Base-by-base conservation (phyloP, 2,888 invertebrate species). In the Oscheius onirici region DNA sequence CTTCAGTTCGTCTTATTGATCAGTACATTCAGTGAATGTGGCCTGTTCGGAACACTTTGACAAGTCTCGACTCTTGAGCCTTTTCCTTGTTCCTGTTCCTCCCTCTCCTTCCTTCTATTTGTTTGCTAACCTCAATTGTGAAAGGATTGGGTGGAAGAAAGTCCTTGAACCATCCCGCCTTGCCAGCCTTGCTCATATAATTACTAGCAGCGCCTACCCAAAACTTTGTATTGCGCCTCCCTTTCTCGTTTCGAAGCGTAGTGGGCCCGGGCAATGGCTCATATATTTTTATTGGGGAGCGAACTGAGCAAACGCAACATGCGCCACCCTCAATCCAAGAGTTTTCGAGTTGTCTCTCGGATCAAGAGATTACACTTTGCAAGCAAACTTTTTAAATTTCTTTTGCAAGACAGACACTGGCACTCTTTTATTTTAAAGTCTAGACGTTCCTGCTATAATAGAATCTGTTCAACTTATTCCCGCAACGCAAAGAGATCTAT, bases 291-390 rank as follows among this genome's bases (percentile, higher is more conserved):
- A 63, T 63, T 63, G 63, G 63, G 34, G 49, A 46, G 46, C 63
- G 49, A 63, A 63, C 49, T 63, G 63, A 63, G 63, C 63, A 63
- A 63, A 63, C 63, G 63, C 63, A 63, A 63, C 63, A 63, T 49
- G 63, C 63, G n/a, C 17, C 34, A 34, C 34, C 34, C 34, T 34
- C 34, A 34, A 34, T 34, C 34, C 34, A 34, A 34, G 34, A 8
- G 34, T 34, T 34, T 34, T 8, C 34, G 34, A 34, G 34, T 34
- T 34, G 34, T 34, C 34, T 34, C n/a, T n/a, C 34, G 5, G 34
- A 34, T 34, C 34, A 8, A 34, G 34, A 34, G 34, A 34, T 34
- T 34, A 34, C 8, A 34, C 34, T 34, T 34, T 34, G n/a, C n/a
- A n/a, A n/a, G n/a, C n/a, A n/a, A n/a, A n/a, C n/a, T n/a, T 43